A percentile compares a stretch with the other conserved stretches of the same genome.
These are phyloP conservation scores for Drusus annulatus DNA, from an alignment of 1,140 invertebrate species.

Conservation along the genomic window DNA sequence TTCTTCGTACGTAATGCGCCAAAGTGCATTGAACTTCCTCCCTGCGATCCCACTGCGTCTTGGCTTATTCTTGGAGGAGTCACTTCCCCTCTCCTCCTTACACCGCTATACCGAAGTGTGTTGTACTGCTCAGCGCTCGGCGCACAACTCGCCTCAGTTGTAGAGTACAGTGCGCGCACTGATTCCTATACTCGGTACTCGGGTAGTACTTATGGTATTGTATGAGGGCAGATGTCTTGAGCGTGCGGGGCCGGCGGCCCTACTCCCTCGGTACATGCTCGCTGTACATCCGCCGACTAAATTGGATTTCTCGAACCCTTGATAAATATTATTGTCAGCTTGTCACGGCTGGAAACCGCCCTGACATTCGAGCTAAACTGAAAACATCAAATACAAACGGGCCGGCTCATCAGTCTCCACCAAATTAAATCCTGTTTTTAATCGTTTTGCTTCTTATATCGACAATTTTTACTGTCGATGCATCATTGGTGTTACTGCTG, in stretches of 20 bases:
- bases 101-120: not conserved
- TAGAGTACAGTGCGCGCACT: not conserved
- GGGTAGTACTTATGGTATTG: constrained; percentile 7
- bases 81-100: constrained; percentile 11
- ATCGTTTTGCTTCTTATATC: too few species aligned
- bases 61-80: constrained; percentile 35
- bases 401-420: not conserved
- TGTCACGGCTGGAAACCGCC: constrained; percentile 27
- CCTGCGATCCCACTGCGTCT: constrained; percentile 13
- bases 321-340: constrained; percentile 40
- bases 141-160: too few species aligned
- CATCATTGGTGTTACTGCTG: too few species aligned
- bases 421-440: too few species aligned
- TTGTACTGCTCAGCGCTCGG: too few species aligned
- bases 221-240: constrained; percentile 24
- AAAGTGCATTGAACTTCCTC: constrained; percentile 33
- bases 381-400: constrained; percentile 18
- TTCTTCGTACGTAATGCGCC: constrained; percentile 1
- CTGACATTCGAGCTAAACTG: not conserved
- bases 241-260: constrained; percentile 19
- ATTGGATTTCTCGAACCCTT: constrained; percentile 31
- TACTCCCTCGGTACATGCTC: not conserved
- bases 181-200: not conserved
- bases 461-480: too few species aligned
- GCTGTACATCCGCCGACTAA: constrained; percentile 23